These are phyloP conservation scores for Euura lappo DNA, from an alignment of 1,140 invertebrate species.

Conservation along the genomic window DNA sequence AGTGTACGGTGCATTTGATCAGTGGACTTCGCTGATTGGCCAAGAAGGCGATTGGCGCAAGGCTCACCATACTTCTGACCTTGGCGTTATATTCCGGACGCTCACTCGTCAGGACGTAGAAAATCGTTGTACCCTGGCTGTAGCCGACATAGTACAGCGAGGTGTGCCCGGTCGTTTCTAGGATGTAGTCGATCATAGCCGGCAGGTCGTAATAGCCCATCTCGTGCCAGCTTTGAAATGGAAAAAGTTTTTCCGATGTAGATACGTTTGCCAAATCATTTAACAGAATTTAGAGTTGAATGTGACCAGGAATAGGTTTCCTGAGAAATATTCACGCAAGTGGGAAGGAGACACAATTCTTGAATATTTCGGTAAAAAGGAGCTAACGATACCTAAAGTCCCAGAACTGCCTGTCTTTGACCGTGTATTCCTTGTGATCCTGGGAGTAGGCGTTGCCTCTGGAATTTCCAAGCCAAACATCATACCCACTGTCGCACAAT, in stretches of 20 bases:
- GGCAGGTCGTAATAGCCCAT: constrained; percentile 64
- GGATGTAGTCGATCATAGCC: constrained; percentile 66
- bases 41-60: constrained; percentile 69
- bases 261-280: too few relatives aligned
- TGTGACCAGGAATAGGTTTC: too few relatives aligned
- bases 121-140: constrained; percentile 56
- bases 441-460: constrained; percentile 75
- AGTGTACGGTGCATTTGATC: constrained; percentile 46
- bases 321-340: too few relatives aligned
- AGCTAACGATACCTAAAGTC: constrained; percentile 57
- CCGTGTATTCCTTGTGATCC: constrained; percentile 63
- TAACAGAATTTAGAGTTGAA: constrained; percentile 8
- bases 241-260: background rate
- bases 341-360: too few relatives aligned
- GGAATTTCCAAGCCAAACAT: constrained; percentile 79
- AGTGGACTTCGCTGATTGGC: constrained; percentile 53
- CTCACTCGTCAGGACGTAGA: constrained; percentile 69
- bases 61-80: constrained; percentile 64
- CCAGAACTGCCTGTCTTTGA: constrained; percentile 66
- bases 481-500: constrained; percentile 70
- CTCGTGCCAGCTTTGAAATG: constrained; percentile 60
- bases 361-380: constrained; percentile 15
- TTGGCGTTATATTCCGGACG: constrained; percentile 73
- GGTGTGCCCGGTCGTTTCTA: constrained; percentile 59
- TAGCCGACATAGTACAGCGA: constrained; percentile 68